Percentiles rank a stretch among this genome's conserved stretches.
Conservation (phyloP, 2,888 invertebrate species). For the Bruchidius siliquastri region DNA sequence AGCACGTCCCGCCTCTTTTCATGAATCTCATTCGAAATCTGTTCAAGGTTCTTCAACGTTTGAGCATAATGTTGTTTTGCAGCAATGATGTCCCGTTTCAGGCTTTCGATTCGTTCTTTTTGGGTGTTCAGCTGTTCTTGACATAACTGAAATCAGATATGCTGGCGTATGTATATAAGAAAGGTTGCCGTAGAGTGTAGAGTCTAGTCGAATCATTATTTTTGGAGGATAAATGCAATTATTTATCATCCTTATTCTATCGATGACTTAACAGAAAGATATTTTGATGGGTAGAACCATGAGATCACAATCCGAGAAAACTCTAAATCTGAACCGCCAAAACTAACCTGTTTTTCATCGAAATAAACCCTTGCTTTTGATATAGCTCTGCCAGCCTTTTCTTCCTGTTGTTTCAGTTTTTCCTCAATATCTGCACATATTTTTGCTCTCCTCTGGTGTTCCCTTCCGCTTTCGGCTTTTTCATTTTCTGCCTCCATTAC, state of each 20-base stretch:
- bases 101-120: conserved; percentile 74
- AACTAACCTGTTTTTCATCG: conserved; percentile 67
- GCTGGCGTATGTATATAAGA: neutral
- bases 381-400: conserved; percentile 75
- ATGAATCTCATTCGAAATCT: conserved; percentile 90
- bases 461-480: conserved; percentile 82
- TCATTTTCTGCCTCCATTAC: conserved; percentile 91
- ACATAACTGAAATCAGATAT: conserved; percentile 51
- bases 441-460: conserved; percentile 79
- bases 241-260: too few relatives aligned
- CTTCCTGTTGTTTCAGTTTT: conserved; percentile 76
- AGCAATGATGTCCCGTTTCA: conserved; percentile 73
- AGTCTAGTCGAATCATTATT: too few relatives aligned
- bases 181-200: too few relatives aligned
- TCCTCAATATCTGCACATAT: conserved; percentile 77
- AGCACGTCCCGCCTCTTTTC: conserved; percentile 56
- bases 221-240: too few relatives aligned
- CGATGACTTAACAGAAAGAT: too few relatives aligned
- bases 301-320: too few relatives aligned
- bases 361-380: conserved; percentile 86
- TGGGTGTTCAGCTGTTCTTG: conserved; percentile 82
- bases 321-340: neutral
- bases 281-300: too few relatives aligned
- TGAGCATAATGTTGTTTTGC: conserved; percentile 79
- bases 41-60: conserved; percentile 78